Conservation (phyloP, 2,888 invertebrate genomes). For the Acrobasis consociella region DNA sequence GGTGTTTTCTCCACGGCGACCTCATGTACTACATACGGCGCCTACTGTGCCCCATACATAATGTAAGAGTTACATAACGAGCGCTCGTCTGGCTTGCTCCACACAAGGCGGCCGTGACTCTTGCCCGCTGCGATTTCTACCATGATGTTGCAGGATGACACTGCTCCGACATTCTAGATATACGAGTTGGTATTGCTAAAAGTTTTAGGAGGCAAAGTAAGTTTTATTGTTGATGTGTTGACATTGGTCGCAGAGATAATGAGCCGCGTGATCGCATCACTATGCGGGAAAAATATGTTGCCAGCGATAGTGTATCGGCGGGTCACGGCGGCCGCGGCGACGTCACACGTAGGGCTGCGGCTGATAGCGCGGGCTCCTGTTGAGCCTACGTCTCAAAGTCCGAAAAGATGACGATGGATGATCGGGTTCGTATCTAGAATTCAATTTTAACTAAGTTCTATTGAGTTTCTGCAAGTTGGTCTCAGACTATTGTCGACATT, state of each 20-base stretch:
- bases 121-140: constrained; percentile 1
- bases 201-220: not conserved
- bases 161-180: not conserved
- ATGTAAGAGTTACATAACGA: constrained; percentile 13
- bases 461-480: no score
- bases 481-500: no score
- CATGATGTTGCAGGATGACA: not conserved
- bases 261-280: not conserved
- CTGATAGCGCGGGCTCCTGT: not conserved
- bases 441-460: no score
- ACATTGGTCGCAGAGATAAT: not conserved
- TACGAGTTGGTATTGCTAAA: no score
- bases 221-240: not conserved
- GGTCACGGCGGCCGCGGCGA: not conserved
- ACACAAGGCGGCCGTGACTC: constrained; percentile 9
- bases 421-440: no score
- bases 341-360: not conserved
- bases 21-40: constrained; percentile 13
- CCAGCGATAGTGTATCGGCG: not conserved
- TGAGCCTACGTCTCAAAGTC: no score
- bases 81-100: constrained; percentile 3
- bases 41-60: constrained; percentile 14
- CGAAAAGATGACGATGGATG: no score
- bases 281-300: not conserved
- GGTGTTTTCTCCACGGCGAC: constrained; percentile 3